A percentile compares a stretch with the other conserved stretches of the same genome.
Conservation (phyloP, 1,140 invertebrate genomes). For the Branchinecta lynchi region DNA sequence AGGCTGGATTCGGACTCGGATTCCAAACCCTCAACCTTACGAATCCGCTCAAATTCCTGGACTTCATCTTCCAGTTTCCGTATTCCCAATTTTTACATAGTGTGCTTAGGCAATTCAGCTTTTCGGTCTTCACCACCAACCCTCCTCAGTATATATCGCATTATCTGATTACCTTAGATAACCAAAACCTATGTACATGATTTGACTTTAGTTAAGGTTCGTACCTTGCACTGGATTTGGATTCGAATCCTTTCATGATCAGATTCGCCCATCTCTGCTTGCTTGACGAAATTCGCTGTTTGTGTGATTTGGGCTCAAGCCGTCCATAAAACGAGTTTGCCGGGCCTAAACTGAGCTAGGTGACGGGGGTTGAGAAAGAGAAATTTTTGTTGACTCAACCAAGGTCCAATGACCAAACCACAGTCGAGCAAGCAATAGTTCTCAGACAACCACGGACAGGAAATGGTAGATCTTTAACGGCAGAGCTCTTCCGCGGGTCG, state of each 20-base stretch:
- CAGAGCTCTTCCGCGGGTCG: neutral
- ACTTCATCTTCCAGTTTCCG: no score
- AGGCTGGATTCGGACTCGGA: no score
- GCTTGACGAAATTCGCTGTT: neutral
- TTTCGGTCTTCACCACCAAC: no score
- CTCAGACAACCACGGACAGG: slow-evolving; percentile 1
- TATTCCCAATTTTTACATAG: no score
- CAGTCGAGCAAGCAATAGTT: neutral
- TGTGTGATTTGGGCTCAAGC: neutral
- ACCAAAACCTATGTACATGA: no score
- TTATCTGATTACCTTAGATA: no score
- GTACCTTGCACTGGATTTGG: neutral
- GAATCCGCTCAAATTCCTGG: no score
- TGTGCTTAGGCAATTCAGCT: no score
- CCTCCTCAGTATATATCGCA: no score
- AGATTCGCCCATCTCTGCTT: neutral
- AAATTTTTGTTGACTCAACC: neutral
- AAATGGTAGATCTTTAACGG: neutral
- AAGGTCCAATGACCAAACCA: slow-evolving; percentile 2
- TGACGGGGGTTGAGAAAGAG: neutral
- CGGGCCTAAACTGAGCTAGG: neutral
- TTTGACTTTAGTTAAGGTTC: no score
- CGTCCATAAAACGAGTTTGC: neutral
- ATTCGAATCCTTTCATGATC: neutral
- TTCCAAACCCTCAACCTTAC: no score